Percentiles rank a stretch among this genome's conserved stretches.
These are phyloP conservation scores for Coecobrya sp. DNA, from an alignment of 2,888 invertebrate genomes.

Conservation along the genomic window DNA sequence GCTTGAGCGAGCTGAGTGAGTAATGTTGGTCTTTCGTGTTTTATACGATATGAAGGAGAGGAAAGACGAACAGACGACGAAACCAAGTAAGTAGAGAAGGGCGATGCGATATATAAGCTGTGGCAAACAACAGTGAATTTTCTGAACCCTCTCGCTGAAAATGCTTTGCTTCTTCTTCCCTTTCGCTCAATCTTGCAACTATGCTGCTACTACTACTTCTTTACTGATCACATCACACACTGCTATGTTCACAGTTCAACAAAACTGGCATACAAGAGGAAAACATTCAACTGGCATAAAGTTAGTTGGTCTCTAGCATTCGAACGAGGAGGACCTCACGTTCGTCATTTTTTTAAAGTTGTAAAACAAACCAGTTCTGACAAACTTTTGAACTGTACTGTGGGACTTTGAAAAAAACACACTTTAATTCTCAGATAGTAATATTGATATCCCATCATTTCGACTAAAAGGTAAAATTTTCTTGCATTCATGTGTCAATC, in stretches of 20 bases:
- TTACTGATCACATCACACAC: slow-evolving; percentile 19
- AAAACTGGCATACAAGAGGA: slow-evolving; percentile 53
- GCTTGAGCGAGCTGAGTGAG: slow-evolving; percentile 64
- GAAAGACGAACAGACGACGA: slow-evolving; percentile 10
- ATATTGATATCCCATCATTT: slow-evolving; percentile 37
- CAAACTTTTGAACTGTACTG: neutral
- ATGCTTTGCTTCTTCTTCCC: slow-evolving; percentile 54
- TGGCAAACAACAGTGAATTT: no score
- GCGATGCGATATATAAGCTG: slow-evolving; percentile 60
- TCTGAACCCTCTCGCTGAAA: slow-evolving; percentile 54
- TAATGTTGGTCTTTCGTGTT: slow-evolving; percentile 59
- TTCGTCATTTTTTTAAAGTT: slow-evolving; percentile 35
- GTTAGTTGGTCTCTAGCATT: slow-evolving; percentile 78
- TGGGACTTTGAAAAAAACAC: slow-evolving; percentile 36
- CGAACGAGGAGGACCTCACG: slow-evolving; percentile 75
- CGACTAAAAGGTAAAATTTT: slow-evolving; percentile 33
- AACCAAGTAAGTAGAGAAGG: slow-evolving; percentile 25
- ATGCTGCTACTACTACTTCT: no score
- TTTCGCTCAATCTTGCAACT: no score
- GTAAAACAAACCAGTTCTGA: slow-evolving; percentile 11
- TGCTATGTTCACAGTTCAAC: slow-evolving; percentile 20
- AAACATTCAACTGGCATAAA: slow-evolving; percentile 44
- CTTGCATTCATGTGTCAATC: slow-evolving; percentile 20
- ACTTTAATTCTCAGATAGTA: slow-evolving; percentile 33
- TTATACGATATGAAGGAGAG: neutral